Percentiles rank a stretch among this genome's conserved stretches.
These are phyloP conservation scores for Hemaris fuciformis DNA, from an alignment of 2,888 invertebrate genomes.

Conservation along the genomic window DNA sequence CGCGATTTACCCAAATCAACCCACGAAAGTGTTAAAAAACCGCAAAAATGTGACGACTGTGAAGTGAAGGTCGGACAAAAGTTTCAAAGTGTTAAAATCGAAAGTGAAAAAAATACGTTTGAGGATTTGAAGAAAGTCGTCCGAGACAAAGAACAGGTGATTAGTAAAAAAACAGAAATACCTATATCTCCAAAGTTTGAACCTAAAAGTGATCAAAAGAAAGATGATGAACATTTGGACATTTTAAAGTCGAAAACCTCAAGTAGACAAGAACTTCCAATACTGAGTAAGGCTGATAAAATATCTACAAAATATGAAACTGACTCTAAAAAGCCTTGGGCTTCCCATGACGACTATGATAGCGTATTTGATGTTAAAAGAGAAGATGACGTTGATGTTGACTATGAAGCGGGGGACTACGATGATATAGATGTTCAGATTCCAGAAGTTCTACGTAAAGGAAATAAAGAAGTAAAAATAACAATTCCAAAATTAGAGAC, in stretches of 20 bases:
- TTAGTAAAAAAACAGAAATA: constrained; percentile 44
- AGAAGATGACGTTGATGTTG: constrained; percentile 32
- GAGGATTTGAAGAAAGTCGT: constrained; percentile 57
- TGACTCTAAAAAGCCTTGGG: constrained; percentile 24
- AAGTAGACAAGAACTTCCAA: constrained; percentile 34
- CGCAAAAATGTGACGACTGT: constrained; percentile 67
- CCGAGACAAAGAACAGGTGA: constrained; percentile 51
- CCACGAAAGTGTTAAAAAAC: constrained; percentile 53
- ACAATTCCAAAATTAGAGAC: background rate
- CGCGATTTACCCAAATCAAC: constrained; percentile 68
- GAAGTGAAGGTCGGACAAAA: constrained; percentile 63
- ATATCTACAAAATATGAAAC: constrained; percentile 21
- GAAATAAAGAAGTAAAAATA: background rate
- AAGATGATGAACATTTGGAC: constrained; percentile 34
- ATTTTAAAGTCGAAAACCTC: constrained; percentile 35
- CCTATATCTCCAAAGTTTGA: constrained; percentile 43
- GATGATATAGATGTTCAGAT: constrained; percentile 20
- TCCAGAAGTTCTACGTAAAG: constrained; percentile 1
- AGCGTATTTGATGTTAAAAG: constrained; percentile 19
- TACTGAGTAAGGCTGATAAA: constrained; percentile 25
- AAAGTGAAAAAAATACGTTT: constrained; percentile 56
- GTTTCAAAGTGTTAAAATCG: constrained; percentile 60
- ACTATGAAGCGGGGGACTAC: constrained; percentile 24
- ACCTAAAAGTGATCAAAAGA: constrained; percentile 47
- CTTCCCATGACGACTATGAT: constrained; percentile 15